A percentile compares a stretch with the other conserved stretches of the same genome.
Evolutionary conservation across 2,113 vertebrate species (phyloP).

Genomic region (Catharus bicknelli): DNA sequence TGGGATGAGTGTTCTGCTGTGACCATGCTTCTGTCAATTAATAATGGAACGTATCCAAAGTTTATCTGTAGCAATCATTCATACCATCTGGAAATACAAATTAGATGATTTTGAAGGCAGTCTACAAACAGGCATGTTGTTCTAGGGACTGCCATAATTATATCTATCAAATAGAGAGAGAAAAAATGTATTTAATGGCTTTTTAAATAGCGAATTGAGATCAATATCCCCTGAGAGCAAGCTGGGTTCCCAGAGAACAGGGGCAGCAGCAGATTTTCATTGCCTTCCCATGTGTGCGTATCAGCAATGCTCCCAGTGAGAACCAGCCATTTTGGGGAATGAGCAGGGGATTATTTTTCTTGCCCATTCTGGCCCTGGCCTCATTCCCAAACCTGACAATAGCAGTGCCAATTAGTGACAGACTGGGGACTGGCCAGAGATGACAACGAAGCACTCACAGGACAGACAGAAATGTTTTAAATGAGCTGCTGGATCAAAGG

Average conservation of each 20-base stretch:
- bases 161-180: constrained; percentile 46
- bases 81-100: constrained; percentile 72
- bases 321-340: not conserved
- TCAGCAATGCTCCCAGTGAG: not conserved
- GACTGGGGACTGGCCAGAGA: constrained; percentile 31
- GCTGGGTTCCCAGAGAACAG: not conserved
- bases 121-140: constrained; percentile 65
- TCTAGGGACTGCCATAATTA: constrained; percentile 57
- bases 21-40: constrained; percentile 64
- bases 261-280: not conserved
- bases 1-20: constrained; percentile 48
- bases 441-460: not conserved
- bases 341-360: constrained; percentile 24
- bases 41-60: constrained; percentile 70
- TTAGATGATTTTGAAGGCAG: constrained; percentile 68
- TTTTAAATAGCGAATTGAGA: constrained; percentile 19
- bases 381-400: constrained; percentile 23
- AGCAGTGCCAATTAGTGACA: constrained; percentile 17
- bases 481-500: not conserved
- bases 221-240: not conserved
- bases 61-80: constrained; percentile 73
- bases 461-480: not conserved
- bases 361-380: constrained; percentile 18
- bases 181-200: constrained; percentile 52
- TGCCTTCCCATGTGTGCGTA: not conserved